Evolutionary conservation across 2,888 invertebrate species (phyloP).

Genomic region (Lampropteryx suffumata): DNA sequence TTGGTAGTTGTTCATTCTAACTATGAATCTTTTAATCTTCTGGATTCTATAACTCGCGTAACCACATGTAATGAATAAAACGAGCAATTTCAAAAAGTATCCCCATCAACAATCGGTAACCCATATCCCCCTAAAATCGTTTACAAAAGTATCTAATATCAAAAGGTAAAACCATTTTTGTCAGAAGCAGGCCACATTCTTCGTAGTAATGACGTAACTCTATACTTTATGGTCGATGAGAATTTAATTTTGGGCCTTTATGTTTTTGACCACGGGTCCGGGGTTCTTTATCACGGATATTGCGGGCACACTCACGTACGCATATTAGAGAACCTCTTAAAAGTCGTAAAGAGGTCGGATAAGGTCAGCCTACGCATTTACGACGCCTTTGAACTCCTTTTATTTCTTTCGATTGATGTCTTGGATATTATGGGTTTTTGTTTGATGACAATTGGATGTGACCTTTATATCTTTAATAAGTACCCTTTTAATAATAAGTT

Average conservation of each 20-base stretch:
- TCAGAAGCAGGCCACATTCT: conserved; percentile 15
- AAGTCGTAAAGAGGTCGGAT: conserved; percentile 68
- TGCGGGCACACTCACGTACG: conserved; percentile 63
- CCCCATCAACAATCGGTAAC: not conserved
- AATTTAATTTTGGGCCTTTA: conserved; percentile 76
- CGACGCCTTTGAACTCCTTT: conserved; percentile 54
- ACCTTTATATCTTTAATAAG: conserved; percentile 5
- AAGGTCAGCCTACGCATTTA: conserved; percentile 50
- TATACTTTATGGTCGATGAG: conserved; percentile 72
- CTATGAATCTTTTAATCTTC: too few species aligned
- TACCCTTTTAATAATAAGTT: too few species aligned
- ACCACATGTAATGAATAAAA: not conserved
- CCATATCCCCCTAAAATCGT: conserved; percentile 5
- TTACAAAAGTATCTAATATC: conserved; percentile 30
- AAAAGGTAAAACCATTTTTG: conserved; percentile 28
- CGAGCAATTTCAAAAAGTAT: not conserved
- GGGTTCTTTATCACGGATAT: conserved; percentile 60
- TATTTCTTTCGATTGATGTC: conserved; percentile 46
- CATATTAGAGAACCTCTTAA: conserved; percentile 67
- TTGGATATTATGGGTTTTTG: conserved; percentile 28
- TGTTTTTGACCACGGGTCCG: conserved; percentile 69
- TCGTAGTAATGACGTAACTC: conserved; percentile 72
- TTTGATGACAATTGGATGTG: conserved; percentile 27
- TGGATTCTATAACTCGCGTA: too few species aligned
- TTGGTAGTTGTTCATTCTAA: too few species aligned